These are phyloP conservation scores for Ascaphus truei DNA, from an alignment of 2,113 vertebrate genomes.

Conservation along the genomic window DNA sequence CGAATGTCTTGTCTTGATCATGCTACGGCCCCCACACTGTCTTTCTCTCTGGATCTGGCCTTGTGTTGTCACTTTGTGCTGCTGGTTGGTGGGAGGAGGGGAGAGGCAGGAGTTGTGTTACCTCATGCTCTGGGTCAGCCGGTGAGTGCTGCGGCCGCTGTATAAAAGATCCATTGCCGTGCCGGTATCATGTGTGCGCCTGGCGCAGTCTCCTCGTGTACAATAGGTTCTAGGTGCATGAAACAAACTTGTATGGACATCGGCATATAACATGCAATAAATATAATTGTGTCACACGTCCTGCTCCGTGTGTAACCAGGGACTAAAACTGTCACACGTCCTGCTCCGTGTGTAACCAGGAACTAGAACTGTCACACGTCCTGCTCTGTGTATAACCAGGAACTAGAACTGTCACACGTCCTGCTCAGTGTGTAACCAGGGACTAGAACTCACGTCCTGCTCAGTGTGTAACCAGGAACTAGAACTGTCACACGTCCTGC, in stretches of 20 bases:
- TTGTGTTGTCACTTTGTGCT: constrained; percentile 45
- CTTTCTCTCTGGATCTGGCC: constrained; percentile 45
- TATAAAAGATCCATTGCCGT: constrained; percentile 60
- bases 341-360: too few relatives aligned
- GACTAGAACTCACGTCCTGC: too few relatives aligned
- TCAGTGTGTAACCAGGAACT: too few relatives aligned
- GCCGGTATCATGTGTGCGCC: background rate
- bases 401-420: too few relatives aligned
- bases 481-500: too few relatives aligned
- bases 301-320: constrained; percentile 12
- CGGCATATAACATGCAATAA: constrained; percentile 88
- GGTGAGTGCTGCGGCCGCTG: constrained; percentile 43
- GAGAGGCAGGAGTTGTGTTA: constrained; percentile 37
- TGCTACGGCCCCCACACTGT: background rate
- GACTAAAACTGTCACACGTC: too few relatives aligned
- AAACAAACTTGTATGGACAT: constrained; percentile 87
- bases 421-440: too few relatives aligned
- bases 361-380: too few relatives aligned
- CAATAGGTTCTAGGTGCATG: constrained; percentile 85
- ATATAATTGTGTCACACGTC: constrained; percentile 73
- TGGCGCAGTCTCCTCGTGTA: constrained; percentile 54
- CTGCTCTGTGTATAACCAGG: too few relatives aligned
- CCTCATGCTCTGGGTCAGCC: constrained; percentile 20
- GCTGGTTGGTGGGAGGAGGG: constrained; percentile 46
- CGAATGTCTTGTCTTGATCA: constrained; percentile 56